These are phyloP conservation scores for Alaudala cheleensis DNA, from an alignment of 2,113 vertebrate genomes.

Conservation along the genomic window DNA sequence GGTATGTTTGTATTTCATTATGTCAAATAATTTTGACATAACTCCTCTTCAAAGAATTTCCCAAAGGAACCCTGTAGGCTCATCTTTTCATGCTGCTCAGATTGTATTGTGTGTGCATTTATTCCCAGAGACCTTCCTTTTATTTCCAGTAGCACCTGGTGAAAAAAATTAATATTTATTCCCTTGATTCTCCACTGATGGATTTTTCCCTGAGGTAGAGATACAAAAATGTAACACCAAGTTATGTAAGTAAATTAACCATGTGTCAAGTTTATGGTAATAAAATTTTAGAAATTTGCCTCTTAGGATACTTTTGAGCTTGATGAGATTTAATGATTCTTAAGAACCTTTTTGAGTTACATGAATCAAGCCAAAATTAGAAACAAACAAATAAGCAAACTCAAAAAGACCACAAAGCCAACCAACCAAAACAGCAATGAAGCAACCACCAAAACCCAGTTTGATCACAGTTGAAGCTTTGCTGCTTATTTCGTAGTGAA, in stretches of 20 bases:
- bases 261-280: neutral
- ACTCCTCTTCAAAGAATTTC: neutral
- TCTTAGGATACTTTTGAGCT: neutral
- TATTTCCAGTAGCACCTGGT: neutral
- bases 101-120: neutral
- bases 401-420: neutral
- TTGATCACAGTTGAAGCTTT: neutral
- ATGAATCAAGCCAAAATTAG: neutral
- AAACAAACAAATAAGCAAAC: neutral
- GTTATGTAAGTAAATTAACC: neutral
- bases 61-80: neutral
- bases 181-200: neutral
- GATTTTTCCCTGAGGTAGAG: neutral
- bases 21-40: neutral
- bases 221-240: neutral
- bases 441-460: neutral
- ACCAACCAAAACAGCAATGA: neutral
- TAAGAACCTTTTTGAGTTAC: neutral
- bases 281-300: neutral
- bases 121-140: neutral
- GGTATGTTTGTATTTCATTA: neutral
- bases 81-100: neutral
- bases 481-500: neutral
- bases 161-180: neutral
- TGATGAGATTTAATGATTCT: neutral